Base-by-base conservation (phyloP, 2,113 vertebrate species). In the Sprattus sprattus region DNA sequence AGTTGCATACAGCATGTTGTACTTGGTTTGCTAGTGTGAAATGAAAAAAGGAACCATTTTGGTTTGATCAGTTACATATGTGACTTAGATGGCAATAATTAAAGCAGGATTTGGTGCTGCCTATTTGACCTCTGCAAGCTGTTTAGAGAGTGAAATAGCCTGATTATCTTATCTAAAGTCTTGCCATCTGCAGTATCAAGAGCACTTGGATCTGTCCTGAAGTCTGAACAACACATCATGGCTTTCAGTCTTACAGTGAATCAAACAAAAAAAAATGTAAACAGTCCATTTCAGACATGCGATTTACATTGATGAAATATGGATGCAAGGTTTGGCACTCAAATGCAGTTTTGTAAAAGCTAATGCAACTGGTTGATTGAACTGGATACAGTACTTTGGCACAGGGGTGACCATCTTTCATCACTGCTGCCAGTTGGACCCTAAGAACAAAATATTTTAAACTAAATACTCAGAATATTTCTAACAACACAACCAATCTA, bases 401-500 rank as follows among this genome's bases (percentile, higher is more conserved):
- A 28, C n/a, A 67, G n/a, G 64, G 64, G n/a, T 28, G 8, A 3
- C 7, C 64, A 67, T 67, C n/a, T 67, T 25, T 67, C 64, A 67
- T 67, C 64, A 67, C 7, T 28, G 64, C 25, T 10, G 22, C 64
- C 3, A 67, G 64, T 28, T 67, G n/a, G 64, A 67, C 11, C 16
- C 52, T 8, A 9, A 67, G 64, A 67, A 67, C 64, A 67, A 25
- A 28, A 28, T 67, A 11, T 28, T 67, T 3, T 25, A 28, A 67
- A 67, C 57, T 64, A 64, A 64, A 64, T 64, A 64, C 22, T 64
- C 22, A 8, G 57, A 25, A 67, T 67, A 25, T 67, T 67, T 28
- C 8, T 25, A 67, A 67, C 64, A 67, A 67, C 64, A 67, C n/a
- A 67, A 67, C 64, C n/a, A 67, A 28, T 67, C n/a, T 67, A 67